phyloP scores from a whole-genome alignment of 2,113 vertebrate species.

The Amphiprion ocellaris region DNA sequence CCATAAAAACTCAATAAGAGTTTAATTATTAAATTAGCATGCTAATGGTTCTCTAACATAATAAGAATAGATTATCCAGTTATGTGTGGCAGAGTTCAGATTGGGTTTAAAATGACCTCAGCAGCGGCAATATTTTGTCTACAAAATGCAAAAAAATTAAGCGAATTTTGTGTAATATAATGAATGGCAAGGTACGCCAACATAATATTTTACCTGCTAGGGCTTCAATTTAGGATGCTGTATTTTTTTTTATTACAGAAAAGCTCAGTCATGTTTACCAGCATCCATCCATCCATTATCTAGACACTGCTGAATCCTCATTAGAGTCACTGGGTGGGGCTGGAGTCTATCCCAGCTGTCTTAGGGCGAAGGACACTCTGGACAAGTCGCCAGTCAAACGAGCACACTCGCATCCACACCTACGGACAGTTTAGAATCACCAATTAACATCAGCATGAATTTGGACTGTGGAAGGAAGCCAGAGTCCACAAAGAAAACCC shows the following conservation, averaged over 20 bases:
- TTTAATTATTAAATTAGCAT: conserved; percentile 56
- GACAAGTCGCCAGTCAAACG: no score
- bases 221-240: neutral
- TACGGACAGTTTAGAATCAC: no score
- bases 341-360: no score
- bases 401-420: no score
- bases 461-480: no score
- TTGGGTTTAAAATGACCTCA: conserved; percentile 33
- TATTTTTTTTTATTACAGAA: no score
- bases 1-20: conserved; percentile 46
- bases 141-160: neutral
- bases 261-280: neutral
- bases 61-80: conserved; percentile 51
- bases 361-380: no score
- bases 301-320: no score
- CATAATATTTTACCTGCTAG: neutral
- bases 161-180: neutral
- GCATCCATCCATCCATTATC: no score
- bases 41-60: conserved; percentile 40
- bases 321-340: no score
- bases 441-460: no score
- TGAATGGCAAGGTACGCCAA: neutral
- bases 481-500: no score
- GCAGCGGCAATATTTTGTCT: conserved; percentile 16
- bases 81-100: conserved; percentile 18